A percentile compares a stretch with the other conserved stretches of the same genome.
phyloP scores from a whole-genome alignment of 2,888 invertebrate species.

The Microctonus aethiopoides region DNA sequence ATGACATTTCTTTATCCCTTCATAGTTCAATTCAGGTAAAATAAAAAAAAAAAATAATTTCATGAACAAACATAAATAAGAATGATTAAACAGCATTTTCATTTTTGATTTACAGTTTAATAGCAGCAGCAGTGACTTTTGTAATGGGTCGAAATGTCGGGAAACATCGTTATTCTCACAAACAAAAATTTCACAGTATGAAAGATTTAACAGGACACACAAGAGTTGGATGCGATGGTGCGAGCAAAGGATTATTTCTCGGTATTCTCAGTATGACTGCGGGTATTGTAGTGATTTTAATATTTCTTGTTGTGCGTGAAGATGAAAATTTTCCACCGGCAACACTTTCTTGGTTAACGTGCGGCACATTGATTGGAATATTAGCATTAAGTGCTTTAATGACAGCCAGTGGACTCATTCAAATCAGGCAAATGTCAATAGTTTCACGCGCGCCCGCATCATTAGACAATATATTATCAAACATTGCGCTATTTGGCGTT shows the following conservation, averaged over 20 bases:
- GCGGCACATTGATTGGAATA: conserved; percentile 67
- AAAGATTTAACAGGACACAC: conserved; percentile 56
- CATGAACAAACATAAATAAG: neutral
- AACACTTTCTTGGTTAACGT: conserved; percentile 68
- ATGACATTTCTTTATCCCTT: conserved; percentile 71
- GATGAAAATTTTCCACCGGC: conserved; percentile 67
- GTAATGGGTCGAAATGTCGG: conserved; percentile 71
- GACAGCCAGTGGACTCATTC: conserved; percentile 66
- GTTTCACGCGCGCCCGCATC: conserved; percentile 63
- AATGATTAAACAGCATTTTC: too few relatives aligned
- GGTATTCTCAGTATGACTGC: conserved; percentile 70
- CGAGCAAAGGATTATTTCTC: conserved; percentile 70
- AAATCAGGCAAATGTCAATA: conserved; percentile 67
- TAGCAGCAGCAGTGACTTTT: conserved; percentile 71
- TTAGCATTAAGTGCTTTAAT: conserved; percentile 64
- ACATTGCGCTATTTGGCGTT: conserved; percentile 67
- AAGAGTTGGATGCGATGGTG: conserved; percentile 68
- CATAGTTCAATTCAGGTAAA: conserved; percentile 70
- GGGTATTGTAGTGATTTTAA: conserved; percentile 69
- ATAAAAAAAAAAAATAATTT: neutral
- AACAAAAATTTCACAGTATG: conserved; percentile 59
- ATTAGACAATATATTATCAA: conserved; percentile 66
- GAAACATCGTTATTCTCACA: conserved; percentile 55
- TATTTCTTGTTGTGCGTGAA: conserved; percentile 70
- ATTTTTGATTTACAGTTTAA: conserved; percentile 64